A percentile compares a stretch with the other conserved stretches of the same genome.
Conservation (phyloP, 1,140 invertebrate genomes). For the Dendrolimus kikuchii region DNA sequence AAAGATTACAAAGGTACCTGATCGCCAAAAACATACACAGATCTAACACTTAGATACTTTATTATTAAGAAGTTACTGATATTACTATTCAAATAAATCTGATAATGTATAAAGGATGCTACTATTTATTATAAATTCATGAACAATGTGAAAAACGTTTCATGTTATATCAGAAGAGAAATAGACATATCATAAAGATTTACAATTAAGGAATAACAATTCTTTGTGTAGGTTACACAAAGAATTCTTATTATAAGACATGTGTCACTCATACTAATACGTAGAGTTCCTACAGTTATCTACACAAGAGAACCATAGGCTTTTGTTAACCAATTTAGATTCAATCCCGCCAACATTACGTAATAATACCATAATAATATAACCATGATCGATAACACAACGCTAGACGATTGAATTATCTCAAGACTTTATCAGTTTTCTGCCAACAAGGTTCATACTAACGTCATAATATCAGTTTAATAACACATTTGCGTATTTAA, state of each 20-base stretch:
- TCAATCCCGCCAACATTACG: conserved; percentile 30
- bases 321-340: conserved; percentile 36
- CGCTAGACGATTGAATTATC: conserved; percentile 17
- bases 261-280: too few relatives aligned
- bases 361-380: conserved; percentile 19
- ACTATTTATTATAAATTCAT: not conserved
- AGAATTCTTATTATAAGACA: too few relatives aligned
- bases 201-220: too few relatives aligned
- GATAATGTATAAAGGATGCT: too few relatives aligned
- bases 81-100: too few relatives aligned
- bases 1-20: too few relatives aligned
- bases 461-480: conserved; percentile 9
- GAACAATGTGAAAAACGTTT: not conserved
- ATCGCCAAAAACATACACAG: too few relatives aligned
- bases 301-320: not conserved
- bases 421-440: conserved; percentile 11
- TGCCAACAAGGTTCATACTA: conserved; percentile 4
- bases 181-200: too few relatives aligned
- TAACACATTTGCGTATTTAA: conserved; percentile 4
- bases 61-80: too few relatives aligned
- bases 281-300: not conserved
- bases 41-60: too few relatives aligned
- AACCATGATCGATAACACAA: conserved; percentile 20
- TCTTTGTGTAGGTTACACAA: too few relatives aligned
- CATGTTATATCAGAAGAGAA: too few relatives aligned